phyloP scores from a whole-genome alignment of 2,888 invertebrate genomes.

The Leptodirus hochenwartii region DNA sequence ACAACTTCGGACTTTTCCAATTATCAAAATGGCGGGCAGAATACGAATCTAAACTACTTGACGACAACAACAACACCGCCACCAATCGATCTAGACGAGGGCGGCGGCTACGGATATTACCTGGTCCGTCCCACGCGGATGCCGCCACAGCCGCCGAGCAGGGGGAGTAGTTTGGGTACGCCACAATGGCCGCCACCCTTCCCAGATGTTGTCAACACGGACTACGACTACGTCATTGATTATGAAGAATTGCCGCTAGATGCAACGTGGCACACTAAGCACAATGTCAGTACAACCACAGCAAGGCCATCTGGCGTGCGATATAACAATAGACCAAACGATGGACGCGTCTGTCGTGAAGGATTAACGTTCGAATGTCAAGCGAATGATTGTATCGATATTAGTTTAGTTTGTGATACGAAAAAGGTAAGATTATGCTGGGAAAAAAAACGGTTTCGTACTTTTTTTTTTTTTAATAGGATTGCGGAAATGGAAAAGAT shows the following conservation, averaged over 20 bases:
- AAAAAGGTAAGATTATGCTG: constrained; percentile 24
- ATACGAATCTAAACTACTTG: neutral
- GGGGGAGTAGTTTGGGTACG: too few relatives aligned
- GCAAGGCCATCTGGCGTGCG: neutral
- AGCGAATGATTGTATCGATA: constrained; percentile 32
- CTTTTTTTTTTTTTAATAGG: constrained; percentile 21
- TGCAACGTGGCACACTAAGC: constrained; percentile 13
- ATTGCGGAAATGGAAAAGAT: constrained; percentile 38
- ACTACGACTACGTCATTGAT: constrained; percentile 22
- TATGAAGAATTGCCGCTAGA: constrained; percentile 19
- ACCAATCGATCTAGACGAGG: neutral
- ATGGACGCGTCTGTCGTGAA: constrained; percentile 19
- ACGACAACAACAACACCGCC: neutral
- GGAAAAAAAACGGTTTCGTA: neutral
- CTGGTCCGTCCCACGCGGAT: too few relatives aligned
- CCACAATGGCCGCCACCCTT: constrained; percentile 10
- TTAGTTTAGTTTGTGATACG: constrained; percentile 37
- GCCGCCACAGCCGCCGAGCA: too few relatives aligned
- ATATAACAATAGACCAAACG: constrained; percentile 8
- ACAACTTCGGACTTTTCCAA: too few relatives aligned
- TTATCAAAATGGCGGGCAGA: neutral
- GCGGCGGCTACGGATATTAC: too few relatives aligned
- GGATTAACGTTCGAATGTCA: constrained; percentile 30
- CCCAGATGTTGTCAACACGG: constrained; percentile 20
- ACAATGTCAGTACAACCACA: constrained; percentile 1